Evolutionary conservation across 2,113 vertebrate genomes (phyloP), one percentile per base, ranked within the genome.

Genomic region (Sisor rabdophorus): DNA sequence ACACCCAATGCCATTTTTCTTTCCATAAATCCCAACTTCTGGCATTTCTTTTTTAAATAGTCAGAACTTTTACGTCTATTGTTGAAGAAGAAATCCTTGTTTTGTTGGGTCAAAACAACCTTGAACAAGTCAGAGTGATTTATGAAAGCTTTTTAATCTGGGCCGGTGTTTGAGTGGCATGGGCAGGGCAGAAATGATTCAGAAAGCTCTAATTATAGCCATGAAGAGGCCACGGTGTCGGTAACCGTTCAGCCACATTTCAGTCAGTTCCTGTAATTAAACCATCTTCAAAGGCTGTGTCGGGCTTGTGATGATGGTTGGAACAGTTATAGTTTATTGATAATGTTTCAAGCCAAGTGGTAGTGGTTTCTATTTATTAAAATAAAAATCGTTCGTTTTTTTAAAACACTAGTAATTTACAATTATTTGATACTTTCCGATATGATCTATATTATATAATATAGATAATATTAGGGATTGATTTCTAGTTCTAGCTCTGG

Each of bases 191-290:
- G 44, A 11, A 50, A 70, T 12, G 24, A 19, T 30, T 32, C 19
- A 22, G 19, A 40, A 56, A 52, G 47, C 55, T 52, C 20, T 77
- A 19, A 71, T 77, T 32, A 60, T 61, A 28, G 59, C 19, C 30
- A 48, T 6, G n/a, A 11, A 58, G 56, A 48, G 36, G 36, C 54
- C 7, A 22, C 56, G 26, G 40, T 77, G 75, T 77, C 53, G 48
- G 19, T 48, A 59, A 36, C 73, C 59, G 40, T 59, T 76, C 19
- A 58, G 53, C 19, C 64, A 76, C 54, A 24, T 54, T 55, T 76
- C 75, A 12, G 20, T 50, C 44, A 59, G 40, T 26, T 54, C 13
- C 75, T 77, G 75, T 69, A 40, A 69, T 77, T 77, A 70, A 69
- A 59, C 22, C 20, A 3, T 32, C 75, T 59, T 76, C 64, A 59